phyloP scores from a whole-genome alignment of 2,888 invertebrate species.

The Trypoxylon attenuatum region DNA sequence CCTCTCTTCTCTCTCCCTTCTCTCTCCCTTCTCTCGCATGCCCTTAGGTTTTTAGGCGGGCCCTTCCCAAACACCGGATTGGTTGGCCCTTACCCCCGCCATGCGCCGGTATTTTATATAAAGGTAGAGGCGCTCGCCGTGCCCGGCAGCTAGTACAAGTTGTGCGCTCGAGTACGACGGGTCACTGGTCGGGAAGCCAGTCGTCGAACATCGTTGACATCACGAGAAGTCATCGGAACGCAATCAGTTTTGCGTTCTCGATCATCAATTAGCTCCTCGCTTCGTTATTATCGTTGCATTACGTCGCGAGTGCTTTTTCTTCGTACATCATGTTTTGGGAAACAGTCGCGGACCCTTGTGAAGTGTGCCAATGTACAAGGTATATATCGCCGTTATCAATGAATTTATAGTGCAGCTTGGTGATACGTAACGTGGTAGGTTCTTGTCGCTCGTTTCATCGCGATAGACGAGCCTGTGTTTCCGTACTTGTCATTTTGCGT shows the following conservation, averaged over 20 bases:
- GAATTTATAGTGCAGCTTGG: not conserved
- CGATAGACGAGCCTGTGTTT: not conserved
- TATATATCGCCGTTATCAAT: slow-evolving; percentile 48
- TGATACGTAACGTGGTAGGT: slow-evolving; percentile 3
- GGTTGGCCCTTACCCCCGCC: slow-evolving; percentile 57
- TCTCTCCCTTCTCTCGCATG: slow-evolving; percentile 13
- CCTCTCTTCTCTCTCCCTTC: slow-evolving; percentile 37
- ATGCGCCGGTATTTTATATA: slow-evolving; percentile 2
- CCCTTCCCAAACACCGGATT: slow-evolving; percentile 51
- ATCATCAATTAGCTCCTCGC: too few species aligned
- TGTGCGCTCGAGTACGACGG: not conserved
- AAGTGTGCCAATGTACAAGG: slow-evolving; percentile 75
- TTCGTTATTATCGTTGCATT: too few species aligned
- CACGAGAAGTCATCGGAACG: not conserved
- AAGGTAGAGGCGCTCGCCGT: slow-evolving; percentile 14
- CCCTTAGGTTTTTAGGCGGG: slow-evolving; percentile 59
- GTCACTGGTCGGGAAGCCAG: not conserved
- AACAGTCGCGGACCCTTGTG: slow-evolving; percentile 70
- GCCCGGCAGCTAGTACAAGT: slow-evolving; percentile 18
- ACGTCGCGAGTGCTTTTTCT: too few species aligned
- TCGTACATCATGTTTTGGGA: slow-evolving; percentile 68
- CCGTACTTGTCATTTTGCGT: not conserved
- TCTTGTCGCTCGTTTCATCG: not conserved
- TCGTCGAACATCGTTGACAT: not conserved
- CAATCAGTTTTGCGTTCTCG: not conserved